Conservation (phyloP, 1,140 invertebrate species). For the Drosophila kanapiae region DNA sequence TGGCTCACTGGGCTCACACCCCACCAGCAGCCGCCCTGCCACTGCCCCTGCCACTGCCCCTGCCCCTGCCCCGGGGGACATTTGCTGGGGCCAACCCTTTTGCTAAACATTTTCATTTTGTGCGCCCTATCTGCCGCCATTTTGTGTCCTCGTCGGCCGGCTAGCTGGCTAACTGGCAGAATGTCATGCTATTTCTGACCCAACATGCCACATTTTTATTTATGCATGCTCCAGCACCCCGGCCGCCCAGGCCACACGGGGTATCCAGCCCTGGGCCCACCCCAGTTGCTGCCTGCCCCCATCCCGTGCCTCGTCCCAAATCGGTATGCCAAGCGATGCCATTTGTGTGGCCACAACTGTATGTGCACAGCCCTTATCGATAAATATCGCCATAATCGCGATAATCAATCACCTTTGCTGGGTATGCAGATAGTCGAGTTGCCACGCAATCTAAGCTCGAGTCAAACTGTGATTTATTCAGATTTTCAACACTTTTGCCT, state of each 20-base stretch:
- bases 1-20: slow-evolving; percentile 63
- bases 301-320: no score
- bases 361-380: background rate
- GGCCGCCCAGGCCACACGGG: background rate
- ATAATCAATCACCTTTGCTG: slow-evolving; percentile 28
- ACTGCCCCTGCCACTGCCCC: background rate
- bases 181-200: slow-evolving; percentile 81
- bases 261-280: background rate
- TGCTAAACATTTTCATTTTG: slow-evolving; percentile 75
- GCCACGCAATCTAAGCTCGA: background rate
- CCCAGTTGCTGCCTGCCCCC: no score
- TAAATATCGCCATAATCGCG: slow-evolving; percentile 45
- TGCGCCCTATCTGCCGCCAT: slow-evolving; percentile 66
- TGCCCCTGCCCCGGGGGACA: background rate
- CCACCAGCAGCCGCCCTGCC: background rate
- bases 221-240: slow-evolving; percentile 65
- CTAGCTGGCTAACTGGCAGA: slow-evolving; percentile 37
- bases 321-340: background rate
- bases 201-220: slow-evolving; percentile 82
- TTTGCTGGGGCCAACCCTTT: slow-evolving; percentile 52
- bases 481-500: slow-evolving; percentile 67
- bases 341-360: slow-evolving; percentile 21
- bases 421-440: slow-evolving; percentile 19
- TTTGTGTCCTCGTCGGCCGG: slow-evolving; percentile 53
- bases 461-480: slow-evolving; percentile 64